Conservation (phyloP, 2,113 vertebrate genomes). For the Hippopotamus amphibius region DNA sequence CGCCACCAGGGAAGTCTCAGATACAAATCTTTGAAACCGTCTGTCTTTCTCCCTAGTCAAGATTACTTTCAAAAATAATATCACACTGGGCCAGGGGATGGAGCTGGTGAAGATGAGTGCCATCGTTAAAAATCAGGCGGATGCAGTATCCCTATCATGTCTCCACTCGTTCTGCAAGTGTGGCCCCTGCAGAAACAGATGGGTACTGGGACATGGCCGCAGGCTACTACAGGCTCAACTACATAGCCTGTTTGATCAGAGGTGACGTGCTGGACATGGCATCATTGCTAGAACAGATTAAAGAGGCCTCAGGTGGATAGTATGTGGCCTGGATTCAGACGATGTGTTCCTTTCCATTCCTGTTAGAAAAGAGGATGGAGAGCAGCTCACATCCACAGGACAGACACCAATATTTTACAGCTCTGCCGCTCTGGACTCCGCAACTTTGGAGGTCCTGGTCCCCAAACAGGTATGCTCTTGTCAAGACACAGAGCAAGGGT, state of each 20-base stretch:
- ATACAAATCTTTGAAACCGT: background rate
- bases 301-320: background rate
- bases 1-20: too few species aligned
- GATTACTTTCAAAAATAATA: background rate
- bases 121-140: background rate
- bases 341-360: background rate
- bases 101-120: too few species aligned
- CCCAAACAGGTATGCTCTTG: background rate
- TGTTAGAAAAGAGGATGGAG: background rate
- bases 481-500: background rate
- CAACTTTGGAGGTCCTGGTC: background rate
- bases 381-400: background rate
- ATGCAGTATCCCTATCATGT: rapidly evolving
- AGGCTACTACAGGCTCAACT: background rate
- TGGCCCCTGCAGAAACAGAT: background rate
- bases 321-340: background rate
- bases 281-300: background rate
- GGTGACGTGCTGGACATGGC: background rate
- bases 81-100: rapidly evolving
- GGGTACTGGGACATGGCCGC: background rate
- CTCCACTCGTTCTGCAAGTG: background rate
- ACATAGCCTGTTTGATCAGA: background rate
- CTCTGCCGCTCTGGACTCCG: background rate
- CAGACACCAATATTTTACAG: background rate
- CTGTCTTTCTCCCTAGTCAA: background rate